Percentiles rank a stretch among this genome's conserved stretches.
Evolutionary conservation across 2,797 vertebrate genomes (phyloP).

Genomic region (Hydrophis major): DNA sequence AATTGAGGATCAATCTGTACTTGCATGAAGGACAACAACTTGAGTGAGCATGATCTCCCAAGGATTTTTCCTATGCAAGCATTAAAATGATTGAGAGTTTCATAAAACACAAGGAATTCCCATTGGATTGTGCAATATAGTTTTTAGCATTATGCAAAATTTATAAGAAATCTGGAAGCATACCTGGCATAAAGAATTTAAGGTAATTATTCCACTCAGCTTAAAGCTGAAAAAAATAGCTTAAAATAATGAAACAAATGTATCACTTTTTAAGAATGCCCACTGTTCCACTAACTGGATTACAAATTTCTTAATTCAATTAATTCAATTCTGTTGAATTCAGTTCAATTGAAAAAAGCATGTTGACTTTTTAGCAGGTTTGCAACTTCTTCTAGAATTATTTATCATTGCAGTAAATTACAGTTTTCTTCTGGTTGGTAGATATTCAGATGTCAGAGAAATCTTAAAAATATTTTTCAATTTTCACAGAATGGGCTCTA

Average conservation of each 20-base stretch:
- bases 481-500: background rate
- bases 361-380: background rate
- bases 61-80: background rate
- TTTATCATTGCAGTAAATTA: background rate
- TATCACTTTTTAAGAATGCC: background rate
- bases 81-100: background rate
- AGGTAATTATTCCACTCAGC: slow-evolving; percentile 49
- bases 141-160: slow-evolving; percentile 46
- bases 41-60: background rate
- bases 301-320: background rate
- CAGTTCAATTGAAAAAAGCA: background rate
- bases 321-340: background rate
- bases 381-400: background rate
- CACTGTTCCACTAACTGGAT: slow-evolving; percentile 45
- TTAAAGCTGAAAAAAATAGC: slow-evolving; percentile 45
- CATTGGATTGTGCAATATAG: background rate
- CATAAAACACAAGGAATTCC: background rate
- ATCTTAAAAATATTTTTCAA: background rate
- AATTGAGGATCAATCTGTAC: slow-evolving; percentile 27
- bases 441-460: background rate
- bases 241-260: slow-evolving; percentile 40
- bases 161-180: slow-evolving; percentile 42
- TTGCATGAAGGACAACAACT: slow-evolving; percentile 17
- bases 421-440: background rate
- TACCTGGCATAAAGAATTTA: slow-evolving; percentile 60